Percentiles rank a stretch among this genome's conserved stretches.
Evolutionary conservation across 2,113 vertebrate species (phyloP).

Genomic region (Dromaius novaehollandiae): DNA sequence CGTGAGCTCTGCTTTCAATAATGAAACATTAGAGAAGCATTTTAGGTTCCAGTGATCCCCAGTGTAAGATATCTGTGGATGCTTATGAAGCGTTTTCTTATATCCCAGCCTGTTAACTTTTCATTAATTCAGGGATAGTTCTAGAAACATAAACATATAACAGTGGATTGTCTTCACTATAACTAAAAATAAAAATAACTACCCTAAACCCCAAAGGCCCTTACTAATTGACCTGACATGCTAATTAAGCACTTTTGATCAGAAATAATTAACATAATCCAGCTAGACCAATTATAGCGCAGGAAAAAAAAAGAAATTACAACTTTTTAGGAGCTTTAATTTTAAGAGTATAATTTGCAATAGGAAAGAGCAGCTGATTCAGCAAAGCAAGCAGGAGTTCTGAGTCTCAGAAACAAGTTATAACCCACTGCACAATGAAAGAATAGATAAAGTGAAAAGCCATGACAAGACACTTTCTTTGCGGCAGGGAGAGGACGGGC

Average conservation of each 20-base stretch:
- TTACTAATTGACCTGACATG: constrained; percentile 49
- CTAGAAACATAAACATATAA: neutral
- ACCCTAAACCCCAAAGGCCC: constrained; percentile 4
- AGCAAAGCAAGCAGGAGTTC: constrained; percentile 8
- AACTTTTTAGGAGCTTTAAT: constrained; percentile 15
- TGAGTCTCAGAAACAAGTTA: neutral
- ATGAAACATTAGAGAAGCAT: constrained; percentile 34
- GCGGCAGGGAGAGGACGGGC: neutral
- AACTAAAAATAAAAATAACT: constrained; percentile 29
- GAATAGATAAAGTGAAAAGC: neutral
- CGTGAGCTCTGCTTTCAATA: constrained; percentile 8
- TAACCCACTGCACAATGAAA: neutral
- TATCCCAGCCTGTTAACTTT: constrained; percentile 39
- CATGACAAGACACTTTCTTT: neutral
- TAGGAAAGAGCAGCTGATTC: constrained; percentile 34
- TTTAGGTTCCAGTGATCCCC: constrained; percentile 37
- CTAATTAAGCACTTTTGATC: constrained; percentile 58
- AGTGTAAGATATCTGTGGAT: constrained; percentile 12
- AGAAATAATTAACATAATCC: constrained; percentile 53
- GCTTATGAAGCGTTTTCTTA: constrained; percentile 50
- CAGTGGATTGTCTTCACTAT: neutral
- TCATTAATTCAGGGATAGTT: constrained; percentile 35
- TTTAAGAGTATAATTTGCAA: constrained; percentile 17
- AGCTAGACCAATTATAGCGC: constrained; percentile 25
- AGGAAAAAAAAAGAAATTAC: neutral